A percentile compares a stretch with the other conserved stretches of the same genome.
phyloP scores from a whole-genome alignment of 2,113 vertebrate species.

The Anas platyrhynchos region DNA sequence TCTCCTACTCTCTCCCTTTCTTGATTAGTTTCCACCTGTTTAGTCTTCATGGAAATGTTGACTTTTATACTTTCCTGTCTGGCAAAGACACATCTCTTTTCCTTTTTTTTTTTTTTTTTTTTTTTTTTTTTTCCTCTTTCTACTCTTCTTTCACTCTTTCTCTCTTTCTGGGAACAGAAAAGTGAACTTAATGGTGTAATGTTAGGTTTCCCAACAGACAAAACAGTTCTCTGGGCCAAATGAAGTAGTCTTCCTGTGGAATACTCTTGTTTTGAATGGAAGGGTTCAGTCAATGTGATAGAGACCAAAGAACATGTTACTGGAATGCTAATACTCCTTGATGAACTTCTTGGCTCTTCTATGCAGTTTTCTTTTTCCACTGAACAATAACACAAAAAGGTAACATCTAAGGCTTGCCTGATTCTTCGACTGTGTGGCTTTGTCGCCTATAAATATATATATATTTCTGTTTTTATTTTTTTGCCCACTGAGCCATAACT shows the following conservation, averaged over 20 bases:
- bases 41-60: slow-evolving; percentile 71
- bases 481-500: neutral
- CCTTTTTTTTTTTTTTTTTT: neutral
- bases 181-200: neutral
- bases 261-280: slow-evolving; percentile 22
- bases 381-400: neutral
- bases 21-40: slow-evolving; percentile 65
- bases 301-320: neutral
- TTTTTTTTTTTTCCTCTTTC: neutral
- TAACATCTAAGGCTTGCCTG: neutral
- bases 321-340: neutral
- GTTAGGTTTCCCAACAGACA: slow-evolving; percentile 48
- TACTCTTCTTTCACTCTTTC: neutral
- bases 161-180: slow-evolving; percentile 45
- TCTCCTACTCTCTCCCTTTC: neutral
- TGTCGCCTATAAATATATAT: neutral
- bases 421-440: neutral
- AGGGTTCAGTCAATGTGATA: neutral
- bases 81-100: slow-evolving; percentile 29
- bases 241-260: slow-evolving; percentile 19
- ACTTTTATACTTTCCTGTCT: slow-evolving; percentile 72
- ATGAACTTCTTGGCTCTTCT: neutral
- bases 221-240: slow-evolving; percentile 25
- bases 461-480: neutral
- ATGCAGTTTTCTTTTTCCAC: neutral